phyloP scores from a whole-genome alignment of 2,888 invertebrate genomes.

The Spicauda simplicius region DNA sequence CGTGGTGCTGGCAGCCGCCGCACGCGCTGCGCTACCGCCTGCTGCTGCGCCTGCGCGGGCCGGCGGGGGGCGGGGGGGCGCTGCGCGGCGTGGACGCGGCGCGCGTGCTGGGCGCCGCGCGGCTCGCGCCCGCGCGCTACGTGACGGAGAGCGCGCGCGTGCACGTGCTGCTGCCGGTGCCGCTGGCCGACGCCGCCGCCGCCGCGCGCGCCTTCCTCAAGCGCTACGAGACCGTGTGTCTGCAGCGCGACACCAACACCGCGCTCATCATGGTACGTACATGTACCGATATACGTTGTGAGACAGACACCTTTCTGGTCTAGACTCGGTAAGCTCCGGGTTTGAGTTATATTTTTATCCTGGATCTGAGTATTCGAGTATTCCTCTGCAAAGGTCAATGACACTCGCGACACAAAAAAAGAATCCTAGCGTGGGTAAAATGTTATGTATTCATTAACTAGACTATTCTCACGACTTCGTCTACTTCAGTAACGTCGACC shows the following conservation, averaged over 20 bases:
- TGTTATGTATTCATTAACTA: no score
- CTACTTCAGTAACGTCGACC: no score
- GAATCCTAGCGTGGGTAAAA: no score
- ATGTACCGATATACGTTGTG: no score
- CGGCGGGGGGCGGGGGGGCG: conserved; percentile 70
- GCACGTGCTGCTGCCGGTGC: conserved; percentile 72
- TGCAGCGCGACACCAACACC: conserved; percentile 26
- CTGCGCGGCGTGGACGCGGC: conserved; percentile 86
- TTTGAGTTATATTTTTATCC: background rate
- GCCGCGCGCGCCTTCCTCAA: conserved; percentile 45
- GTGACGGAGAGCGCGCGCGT: conserved; percentile 81
- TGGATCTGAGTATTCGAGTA: no score
- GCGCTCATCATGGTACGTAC: background rate
- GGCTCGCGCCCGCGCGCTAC: conserved; percentile 94
- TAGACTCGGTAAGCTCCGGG: background rate
- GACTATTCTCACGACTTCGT: no score
- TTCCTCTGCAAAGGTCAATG: no score
- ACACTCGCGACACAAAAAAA: no score
- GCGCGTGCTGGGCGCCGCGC: conserved; percentile 95
- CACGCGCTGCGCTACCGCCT: conserved; percentile 61
- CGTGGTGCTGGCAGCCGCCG: conserved; percentile 69
- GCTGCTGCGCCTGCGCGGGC: conserved; percentile 54
- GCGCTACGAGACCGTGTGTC: conserved; percentile 59
- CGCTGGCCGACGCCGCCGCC: conserved; percentile 53
- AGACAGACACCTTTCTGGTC: no score